Percentiles rank a stretch among this genome's conserved stretches.
These are phyloP conservation scores for Bombyx huttoni DNA, from an alignment of 2,888 invertebrate species.

Conservation along the genomic window DNA sequence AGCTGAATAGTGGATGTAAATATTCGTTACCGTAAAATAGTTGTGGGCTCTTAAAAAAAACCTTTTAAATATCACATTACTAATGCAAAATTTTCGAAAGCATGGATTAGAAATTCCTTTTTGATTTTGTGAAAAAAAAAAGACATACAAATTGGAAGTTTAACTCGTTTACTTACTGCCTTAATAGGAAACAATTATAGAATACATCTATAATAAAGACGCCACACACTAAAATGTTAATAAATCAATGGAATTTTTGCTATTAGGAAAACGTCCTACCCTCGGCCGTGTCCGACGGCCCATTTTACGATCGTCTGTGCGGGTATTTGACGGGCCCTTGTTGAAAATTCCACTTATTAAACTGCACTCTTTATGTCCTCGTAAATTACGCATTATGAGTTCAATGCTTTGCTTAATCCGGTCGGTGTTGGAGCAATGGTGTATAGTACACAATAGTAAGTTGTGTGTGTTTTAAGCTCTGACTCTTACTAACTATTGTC, in stretches of 20 bases:
- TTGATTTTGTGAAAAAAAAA: too few species aligned
- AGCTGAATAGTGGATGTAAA: background rate
- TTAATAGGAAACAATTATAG: background rate
- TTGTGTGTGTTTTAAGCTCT: background rate
- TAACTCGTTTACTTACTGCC: too few species aligned
- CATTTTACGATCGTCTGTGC: slow-evolving; percentile 28
- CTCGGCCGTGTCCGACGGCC: slow-evolving; percentile 15
- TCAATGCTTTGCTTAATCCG: slow-evolving; percentile 44
- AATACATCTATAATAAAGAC: background rate
- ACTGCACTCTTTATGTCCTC: slow-evolving; percentile 47
- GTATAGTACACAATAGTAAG: too few species aligned
- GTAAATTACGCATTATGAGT: slow-evolving; percentile 53
- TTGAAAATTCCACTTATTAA: slow-evolving; percentile 50
- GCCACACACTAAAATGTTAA: background rate
- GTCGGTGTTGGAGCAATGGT: background rate
- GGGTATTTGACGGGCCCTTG: slow-evolving; percentile 24
- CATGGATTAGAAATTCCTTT: too few species aligned
- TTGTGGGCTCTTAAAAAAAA: too few species aligned
- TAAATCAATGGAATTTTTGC: slow-evolving; percentile 5
- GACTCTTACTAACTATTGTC: background rate
- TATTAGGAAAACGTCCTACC: slow-evolving; percentile 11
- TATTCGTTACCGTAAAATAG: too few species aligned
- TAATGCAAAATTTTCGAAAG: too few species aligned
- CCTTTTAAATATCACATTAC: too few species aligned
- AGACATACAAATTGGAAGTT: too few species aligned